Base-by-base conservation (phyloP, 1,140 invertebrate genomes). In the Agrypnia vestita region DNA sequence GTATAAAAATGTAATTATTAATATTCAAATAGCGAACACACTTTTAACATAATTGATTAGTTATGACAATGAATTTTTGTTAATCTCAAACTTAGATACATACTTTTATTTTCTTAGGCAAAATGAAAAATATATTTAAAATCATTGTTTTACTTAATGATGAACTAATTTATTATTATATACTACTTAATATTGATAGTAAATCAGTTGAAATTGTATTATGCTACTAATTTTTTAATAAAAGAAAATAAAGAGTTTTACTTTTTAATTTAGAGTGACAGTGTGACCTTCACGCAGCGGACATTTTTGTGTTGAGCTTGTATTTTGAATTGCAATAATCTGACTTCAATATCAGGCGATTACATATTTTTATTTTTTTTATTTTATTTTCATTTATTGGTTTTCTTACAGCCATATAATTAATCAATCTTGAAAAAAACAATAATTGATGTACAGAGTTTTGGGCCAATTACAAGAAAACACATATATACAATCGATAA, bases 211-310 rank as follows among this genome's bases (percentile, higher is more conserved):
- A 67, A 82, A 79, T 76, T 82, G 77, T 82, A 82, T 82, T 79
- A 82, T 78, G 55, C 76, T 59, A 76, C 78, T 76, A 81, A 78
- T 81, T 81, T 81, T 81, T 55, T 81, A 81, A 81, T 81, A 81
- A 81, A 81, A 81, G 15, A 71, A 71, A 71, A 71, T 49, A 49
- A 71, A 35, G 25, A 35, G 25, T 35, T 35, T 35, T 35, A 35
- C 1, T 35, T 35, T 35, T 35, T 35, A 35, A 35, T 35, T 35
- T 35, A 35, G 25, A 35, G 25, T 35, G 25, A 35, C 25, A 35
- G 1, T 6, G 25, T 3, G 25, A 35, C 6, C 25, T 35, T 6
- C 25, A 35, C n/a, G n/a, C 25, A 35, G 25, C 25, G 6, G 25
- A 35, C 6, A 35, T n/a, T n/a, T n/a, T n/a, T n/a, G n/a, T n/a